Evolutionary conservation across 1,140 invertebrate species (phyloP), one percentile per base, ranked within the genome.

Genomic region (Anastrepha obliqua): DNA sequence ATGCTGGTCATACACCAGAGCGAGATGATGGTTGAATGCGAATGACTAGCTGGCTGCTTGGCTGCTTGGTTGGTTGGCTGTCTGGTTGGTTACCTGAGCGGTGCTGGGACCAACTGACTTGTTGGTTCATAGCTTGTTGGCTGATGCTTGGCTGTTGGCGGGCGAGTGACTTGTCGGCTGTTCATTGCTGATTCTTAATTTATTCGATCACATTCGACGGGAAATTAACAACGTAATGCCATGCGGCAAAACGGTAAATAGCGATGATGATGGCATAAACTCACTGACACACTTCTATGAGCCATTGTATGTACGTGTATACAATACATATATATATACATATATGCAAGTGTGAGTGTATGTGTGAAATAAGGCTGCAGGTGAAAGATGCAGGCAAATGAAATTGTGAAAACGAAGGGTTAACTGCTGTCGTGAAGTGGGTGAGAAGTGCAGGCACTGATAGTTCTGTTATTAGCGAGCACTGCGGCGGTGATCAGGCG

Each of bases 171-270:
- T 81, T 81, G 44, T 81, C 47, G 74, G 20, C 47, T 81, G 74
- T n/a, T 55, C 47, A 39, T 86, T 70, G 89, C 87, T 92, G 91
- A 91, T 92, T 91, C 91, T 90, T 90, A 91, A 91, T 92, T 92
- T 91, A 91, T 91, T 89, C 90, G 90, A 88, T 87, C 90, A 90
- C 89, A 88, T 87, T 90, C 90, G 90, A 88, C 89, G 89, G 91
- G 87, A 90, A 89, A 91, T 91, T 90, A 90, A 91, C 89, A 88
- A 87, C 58, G 88, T 85, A 87, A 81, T 55, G 13, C 51, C 64
- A 44, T 47, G 55, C 44, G 47, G 55, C 85, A 86, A 58, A 81
- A 81, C 74, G 74, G 74, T 81, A 81, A 81, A 29, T 58, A 58
- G 74, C 74, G 47, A n/a, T 58, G 74, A 81, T 55, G 74, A 81